Evolutionary conservation across 2,888 invertebrate species (phyloP).

Genomic region (Melinaea marsaeus): DNA sequence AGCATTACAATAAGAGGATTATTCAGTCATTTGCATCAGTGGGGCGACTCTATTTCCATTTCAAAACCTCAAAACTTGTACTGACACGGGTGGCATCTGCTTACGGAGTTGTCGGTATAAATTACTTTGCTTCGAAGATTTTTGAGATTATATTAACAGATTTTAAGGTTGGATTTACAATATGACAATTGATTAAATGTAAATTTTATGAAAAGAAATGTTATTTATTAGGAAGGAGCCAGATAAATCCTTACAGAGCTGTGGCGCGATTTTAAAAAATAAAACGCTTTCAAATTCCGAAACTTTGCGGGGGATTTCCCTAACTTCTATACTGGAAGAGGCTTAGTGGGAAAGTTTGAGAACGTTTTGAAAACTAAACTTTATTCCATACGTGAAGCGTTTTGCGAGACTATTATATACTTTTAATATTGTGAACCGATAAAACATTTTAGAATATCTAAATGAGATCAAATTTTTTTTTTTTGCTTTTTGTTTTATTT

Average conservation of each 20-base stretch:
- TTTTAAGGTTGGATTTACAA: too few relatives aligned
- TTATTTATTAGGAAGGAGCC: too few relatives aligned
- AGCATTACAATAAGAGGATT: conserved; percentile 64
- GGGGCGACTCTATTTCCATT: conserved; percentile 58
- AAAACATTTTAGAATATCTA: too few relatives aligned
- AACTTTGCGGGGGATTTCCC: conserved; percentile 50
- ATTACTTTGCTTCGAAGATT: conserved; percentile 13
- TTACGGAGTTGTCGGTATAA: conserved; percentile 28
- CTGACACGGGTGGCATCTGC: conserved; percentile 27
- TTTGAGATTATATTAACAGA: too few relatives aligned
- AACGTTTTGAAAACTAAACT: conserved; percentile 47
- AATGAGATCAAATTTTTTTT: too few relatives aligned
- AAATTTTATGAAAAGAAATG: too few relatives aligned
- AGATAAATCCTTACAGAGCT: too few relatives aligned
- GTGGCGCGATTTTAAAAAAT: conserved; percentile 44
- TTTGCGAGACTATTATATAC: too few relatives aligned
- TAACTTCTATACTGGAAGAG: conserved; percentile 47
- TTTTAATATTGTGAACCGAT: too few relatives aligned
- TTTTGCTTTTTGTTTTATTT: too few relatives aligned
- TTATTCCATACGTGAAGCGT: conserved; percentile 50
- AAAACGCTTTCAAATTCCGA: conserved; percentile 55
- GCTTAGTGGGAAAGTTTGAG: conserved; percentile 50
- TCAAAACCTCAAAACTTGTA: conserved; percentile 51
- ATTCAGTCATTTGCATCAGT: conserved; percentile 66
- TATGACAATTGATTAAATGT: too few relatives aligned